Evolutionary conservation across 1,140 invertebrate species (phyloP).

Genomic region (Mamestra configurata): DNA sequence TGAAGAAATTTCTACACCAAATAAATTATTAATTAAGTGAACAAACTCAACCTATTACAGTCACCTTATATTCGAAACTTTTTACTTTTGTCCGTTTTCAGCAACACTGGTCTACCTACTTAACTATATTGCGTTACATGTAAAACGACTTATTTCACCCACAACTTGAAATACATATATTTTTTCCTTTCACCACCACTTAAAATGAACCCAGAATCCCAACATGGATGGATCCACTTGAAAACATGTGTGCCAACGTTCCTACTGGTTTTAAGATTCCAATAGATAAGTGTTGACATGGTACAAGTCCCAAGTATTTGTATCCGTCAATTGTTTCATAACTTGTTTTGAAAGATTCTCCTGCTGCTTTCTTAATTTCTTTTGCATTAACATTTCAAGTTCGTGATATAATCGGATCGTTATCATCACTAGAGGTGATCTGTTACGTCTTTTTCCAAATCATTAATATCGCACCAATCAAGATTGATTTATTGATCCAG

Average conservation of each 20-base stretch:
- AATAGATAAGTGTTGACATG: constrained; percentile 16
- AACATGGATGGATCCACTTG: constrained; percentile 30
- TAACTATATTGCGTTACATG: not conserved
- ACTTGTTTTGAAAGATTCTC: constrained; percentile 4
- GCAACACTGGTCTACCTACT: not conserved
- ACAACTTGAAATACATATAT: not conserved
- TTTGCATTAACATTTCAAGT: not conserved
- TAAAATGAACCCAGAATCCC: not conserved
- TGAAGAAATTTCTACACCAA: not conserved
- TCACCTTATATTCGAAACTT: too few species aligned
- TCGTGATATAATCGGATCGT: constrained; percentile 16
- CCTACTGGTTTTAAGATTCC: constrained; percentile 30
- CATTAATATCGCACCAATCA: not conserved
- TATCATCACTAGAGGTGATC: not conserved
- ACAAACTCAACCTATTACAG: not conserved
- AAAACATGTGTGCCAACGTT: constrained; percentile 19
- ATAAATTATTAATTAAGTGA: too few species aligned
- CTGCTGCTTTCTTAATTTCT: constrained; percentile 10
- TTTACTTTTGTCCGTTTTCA: not conserved
- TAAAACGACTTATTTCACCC: not conserved
- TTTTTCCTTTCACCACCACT: constrained; percentile 8
- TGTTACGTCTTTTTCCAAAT: not conserved
- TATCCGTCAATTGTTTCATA: constrained; percentile 2
- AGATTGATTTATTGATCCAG: constrained; percentile 3
- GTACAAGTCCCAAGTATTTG: constrained; percentile 6